These are phyloP conservation scores for Scelioninae gen. 1 DNA, from an alignment of 2,888 invertebrate species.

Conservation along the genomic window DNA sequence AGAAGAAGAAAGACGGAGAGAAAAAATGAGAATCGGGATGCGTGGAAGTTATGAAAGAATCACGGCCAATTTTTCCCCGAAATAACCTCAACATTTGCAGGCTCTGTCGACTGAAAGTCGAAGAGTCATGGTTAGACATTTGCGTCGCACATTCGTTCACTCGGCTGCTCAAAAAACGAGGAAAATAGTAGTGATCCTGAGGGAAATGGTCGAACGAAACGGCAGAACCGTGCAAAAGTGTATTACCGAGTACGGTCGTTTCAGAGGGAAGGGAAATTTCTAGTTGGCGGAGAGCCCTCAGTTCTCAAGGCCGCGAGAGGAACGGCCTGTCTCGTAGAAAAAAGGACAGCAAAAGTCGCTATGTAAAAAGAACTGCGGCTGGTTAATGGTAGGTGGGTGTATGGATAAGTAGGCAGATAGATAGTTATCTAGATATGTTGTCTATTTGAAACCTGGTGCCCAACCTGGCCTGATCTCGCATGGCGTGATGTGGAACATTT, in stretches of 20 bases:
- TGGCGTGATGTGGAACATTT: too few relatives aligned
- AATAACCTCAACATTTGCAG: neutral
- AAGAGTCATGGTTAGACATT: constrained; percentile 14
- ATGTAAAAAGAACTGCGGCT: neutral
- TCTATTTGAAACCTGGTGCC: too few relatives aligned
- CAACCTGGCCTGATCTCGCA: too few relatives aligned
- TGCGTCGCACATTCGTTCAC: constrained; percentile 67
- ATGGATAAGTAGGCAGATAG: constrained; percentile 18
- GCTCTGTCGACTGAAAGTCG: neutral
- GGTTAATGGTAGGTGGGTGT: neutral
- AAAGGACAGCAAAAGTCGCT: constrained; percentile 2
- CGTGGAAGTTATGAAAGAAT: neutral
- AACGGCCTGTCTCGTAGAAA: constrained; percentile 74
- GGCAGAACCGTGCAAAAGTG: neutral
- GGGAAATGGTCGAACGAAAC: constrained; percentile 2
- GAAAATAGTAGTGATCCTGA: constrained; percentile 29
- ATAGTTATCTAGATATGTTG: neutral
- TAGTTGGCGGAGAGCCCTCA: constrained; percentile 13
- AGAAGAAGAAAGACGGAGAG: too few relatives aligned
- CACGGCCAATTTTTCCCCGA: neutral
- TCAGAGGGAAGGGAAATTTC: constrained; percentile 10
- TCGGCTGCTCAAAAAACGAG: constrained; percentile 62
- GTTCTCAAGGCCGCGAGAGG: constrained; percentile 81
- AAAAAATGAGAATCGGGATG: too few relatives aligned
- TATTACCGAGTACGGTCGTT: neutral